Percentiles rank a stretch among this genome's conserved stretches.
These are phyloP conservation scores for Pandemis cinnamomeana DNA, from an alignment of 2,888 invertebrate genomes.

Conservation along the genomic window DNA sequence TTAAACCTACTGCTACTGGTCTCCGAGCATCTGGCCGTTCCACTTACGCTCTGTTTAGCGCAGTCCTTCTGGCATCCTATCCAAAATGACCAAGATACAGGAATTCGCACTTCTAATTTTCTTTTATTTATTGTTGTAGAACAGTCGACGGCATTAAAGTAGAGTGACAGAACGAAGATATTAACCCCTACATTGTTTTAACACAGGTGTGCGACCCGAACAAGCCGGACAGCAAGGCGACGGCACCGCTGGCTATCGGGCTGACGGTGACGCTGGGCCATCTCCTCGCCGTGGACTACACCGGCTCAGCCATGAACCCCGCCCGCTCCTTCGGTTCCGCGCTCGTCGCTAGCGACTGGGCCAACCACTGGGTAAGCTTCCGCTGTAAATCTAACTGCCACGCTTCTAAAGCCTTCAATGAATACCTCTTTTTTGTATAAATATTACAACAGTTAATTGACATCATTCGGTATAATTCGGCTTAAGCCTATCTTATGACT, in stretches of 20 bases:
- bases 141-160: background rate
- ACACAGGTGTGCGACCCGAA: slow-evolving; percentile 87
- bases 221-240: slow-evolving; percentile 91
- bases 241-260: slow-evolving; percentile 95
- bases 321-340: slow-evolving; percentile 95
- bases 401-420: too few species aligned
- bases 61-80: too few species aligned
- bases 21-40: too few species aligned
- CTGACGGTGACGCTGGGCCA: slow-evolving; percentile 94
- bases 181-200: background rate
- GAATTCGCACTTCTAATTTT: background rate
- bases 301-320: slow-evolving; percentile 97
- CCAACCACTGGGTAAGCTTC: slow-evolving; percentile 91
- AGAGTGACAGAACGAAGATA: background rate
- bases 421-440: too few species aligned
- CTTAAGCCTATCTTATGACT: too few species aligned
- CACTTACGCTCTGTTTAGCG: too few species aligned
- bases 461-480: too few species aligned
- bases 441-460: too few species aligned
- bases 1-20: too few species aligned
- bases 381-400: too few species aligned
- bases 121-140: background rate
- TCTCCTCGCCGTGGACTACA: slow-evolving; percentile 92
- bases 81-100: too few species aligned
- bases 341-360: slow-evolving; percentile 89